Conservation (phyloP, 2,797 vertebrate genomes). For the Vireo griseus region DNA sequence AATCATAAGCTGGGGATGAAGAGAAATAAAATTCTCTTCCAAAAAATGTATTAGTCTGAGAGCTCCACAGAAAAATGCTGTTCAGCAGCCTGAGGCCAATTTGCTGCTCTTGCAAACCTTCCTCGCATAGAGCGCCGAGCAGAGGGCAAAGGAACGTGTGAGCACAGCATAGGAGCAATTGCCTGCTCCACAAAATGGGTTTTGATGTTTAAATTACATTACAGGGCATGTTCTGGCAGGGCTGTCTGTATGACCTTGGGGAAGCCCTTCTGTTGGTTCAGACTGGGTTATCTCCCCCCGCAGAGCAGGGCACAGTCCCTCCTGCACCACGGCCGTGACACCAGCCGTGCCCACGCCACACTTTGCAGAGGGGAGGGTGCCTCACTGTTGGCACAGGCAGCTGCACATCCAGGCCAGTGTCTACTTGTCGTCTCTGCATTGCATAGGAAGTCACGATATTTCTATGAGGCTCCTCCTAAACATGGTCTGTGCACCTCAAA, state of each 20-base stretch:
- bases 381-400: background rate
- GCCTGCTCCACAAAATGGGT: background rate
- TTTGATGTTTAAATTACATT: background rate
- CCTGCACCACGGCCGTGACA: rapidly evolving
- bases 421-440: background rate
- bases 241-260: background rate
- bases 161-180: background rate
- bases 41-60: background rate
- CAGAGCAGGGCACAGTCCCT: background rate
- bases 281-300: background rate
- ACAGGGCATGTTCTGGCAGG: background rate
- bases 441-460: rapidly evolving
- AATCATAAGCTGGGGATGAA: constrained; percentile 37
- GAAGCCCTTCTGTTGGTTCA: background rate
- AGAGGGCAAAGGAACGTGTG: background rate
- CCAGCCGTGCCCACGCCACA: rapidly evolving
- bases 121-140: rapidly evolving
- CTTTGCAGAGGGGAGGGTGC: background rate
- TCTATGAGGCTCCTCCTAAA: background rate
- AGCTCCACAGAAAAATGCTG: background rate
- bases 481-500: background rate
- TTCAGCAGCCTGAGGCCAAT: background rate
- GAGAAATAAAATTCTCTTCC: constrained; percentile 32
- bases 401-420: background rate
- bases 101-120: background rate